Percentiles rank a stretch among this genome's conserved stretches.
Evolutionary conservation across 2,888 invertebrate species (phyloP).

Genomic region (Volucella inanis): DNA sequence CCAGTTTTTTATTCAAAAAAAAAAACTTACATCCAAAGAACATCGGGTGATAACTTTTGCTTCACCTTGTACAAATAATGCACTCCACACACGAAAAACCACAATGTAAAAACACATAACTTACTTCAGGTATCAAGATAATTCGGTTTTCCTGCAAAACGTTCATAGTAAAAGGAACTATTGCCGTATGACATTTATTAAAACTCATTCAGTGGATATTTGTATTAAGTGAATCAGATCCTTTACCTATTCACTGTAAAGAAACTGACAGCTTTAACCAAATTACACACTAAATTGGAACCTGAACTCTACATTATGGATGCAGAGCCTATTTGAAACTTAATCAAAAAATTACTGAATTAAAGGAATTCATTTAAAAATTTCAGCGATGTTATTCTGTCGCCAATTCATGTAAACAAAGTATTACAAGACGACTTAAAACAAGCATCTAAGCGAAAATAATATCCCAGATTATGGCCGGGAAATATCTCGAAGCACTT

Average conservation of each 20-base stretch:
- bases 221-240: constrained; percentile 25
- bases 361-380: constrained; percentile 4
- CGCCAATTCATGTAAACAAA: not conserved
- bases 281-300: constrained; percentile 26
- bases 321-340: constrained; percentile 32
- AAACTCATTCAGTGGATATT: constrained; percentile 33
- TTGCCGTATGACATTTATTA: constrained; percentile 20
- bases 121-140: constrained; percentile 1
- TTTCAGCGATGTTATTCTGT: constrained; percentile 9
- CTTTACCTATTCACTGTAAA: constrained; percentile 19
- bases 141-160: not conserved
- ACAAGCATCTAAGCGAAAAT: not conserved
- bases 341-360: constrained; percentile 10
- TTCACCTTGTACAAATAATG: constrained; percentile 27
- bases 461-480: too few species aligned
- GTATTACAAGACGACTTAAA: constrained; percentile 25
- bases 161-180: not conserved
- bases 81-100: not conserved
- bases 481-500: too few species aligned
- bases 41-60: too few species aligned
- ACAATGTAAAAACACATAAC: constrained; percentile 1
- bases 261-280: constrained; percentile 24
- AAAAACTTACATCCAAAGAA: too few species aligned
- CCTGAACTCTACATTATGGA: constrained; percentile 4
- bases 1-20: too few species aligned